Evolutionary conservation across 2,113 vertebrate species (phyloP).

Genomic region (Notechis scutatus): DNA sequence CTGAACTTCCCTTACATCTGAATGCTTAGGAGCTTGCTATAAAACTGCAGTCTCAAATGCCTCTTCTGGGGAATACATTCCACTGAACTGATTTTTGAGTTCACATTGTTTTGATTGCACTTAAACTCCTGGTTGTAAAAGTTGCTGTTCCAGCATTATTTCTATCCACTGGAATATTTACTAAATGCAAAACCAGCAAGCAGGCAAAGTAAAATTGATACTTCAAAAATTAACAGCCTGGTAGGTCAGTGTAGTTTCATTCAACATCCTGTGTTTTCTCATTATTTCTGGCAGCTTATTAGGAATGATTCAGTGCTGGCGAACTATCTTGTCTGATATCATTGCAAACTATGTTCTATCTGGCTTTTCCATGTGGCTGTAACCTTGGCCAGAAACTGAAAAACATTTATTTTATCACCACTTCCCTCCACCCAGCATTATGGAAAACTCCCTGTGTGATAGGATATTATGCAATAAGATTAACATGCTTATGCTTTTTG

Average conservation of each 20-base stretch:
- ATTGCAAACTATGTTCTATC: conserved; percentile 23
- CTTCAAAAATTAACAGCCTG: conserved; percentile 26
- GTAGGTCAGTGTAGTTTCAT: conserved; percentile 28
- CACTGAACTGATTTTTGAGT: neutral
- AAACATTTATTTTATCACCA: conserved; percentile 30
- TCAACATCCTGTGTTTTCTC: conserved; percentile 23
- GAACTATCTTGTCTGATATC: conserved; percentile 36
- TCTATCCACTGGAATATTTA: neutral
- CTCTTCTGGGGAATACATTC: neutral
- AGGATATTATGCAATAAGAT: conserved; percentile 17
- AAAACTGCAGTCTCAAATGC: neutral
- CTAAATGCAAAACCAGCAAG: neutral
- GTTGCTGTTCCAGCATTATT: neutral
- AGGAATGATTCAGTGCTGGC: conserved; percentile 33
- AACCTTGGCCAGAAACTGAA: conserved; percentile 16
- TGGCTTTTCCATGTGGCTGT: conserved; percentile 23
- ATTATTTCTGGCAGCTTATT: conserved; percentile 44
- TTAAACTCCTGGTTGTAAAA: neutral
- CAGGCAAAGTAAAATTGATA: neutral
- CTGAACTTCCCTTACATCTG: neutral
- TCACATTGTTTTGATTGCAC: neutral
- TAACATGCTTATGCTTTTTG: conserved; percentile 19
- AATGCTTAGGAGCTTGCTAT: neutral
- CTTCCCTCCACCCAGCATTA: conserved; percentile 22
- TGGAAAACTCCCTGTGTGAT: conserved; percentile 24